Evolutionary conservation across 1,140 invertebrate genomes (phyloP), one percentile per base, ranked within the genome.

Genomic region (Psix sp.): DNA sequence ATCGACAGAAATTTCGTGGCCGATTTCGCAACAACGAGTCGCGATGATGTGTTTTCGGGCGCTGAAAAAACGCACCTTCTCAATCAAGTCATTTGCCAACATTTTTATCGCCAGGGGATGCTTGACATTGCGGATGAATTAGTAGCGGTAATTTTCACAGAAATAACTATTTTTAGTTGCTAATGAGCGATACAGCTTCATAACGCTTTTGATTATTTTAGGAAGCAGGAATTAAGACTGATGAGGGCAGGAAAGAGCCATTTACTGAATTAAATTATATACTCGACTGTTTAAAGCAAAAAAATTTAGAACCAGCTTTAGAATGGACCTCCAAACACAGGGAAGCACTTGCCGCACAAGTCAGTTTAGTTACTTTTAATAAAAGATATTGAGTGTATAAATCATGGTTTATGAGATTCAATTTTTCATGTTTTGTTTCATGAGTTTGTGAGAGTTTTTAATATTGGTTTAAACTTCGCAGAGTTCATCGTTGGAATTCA

Each of bases 21-120:
- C 0, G 96, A 98, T 83, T 98, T 97, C 89, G 92, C 94, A 7
- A 93, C 95, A 3, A 95, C 96, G 5, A 93, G 93, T 36, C 91
- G 94, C 70, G 95, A 96, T 49, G 94, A 96, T 83, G 92, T 94
- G 0, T 95, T 98, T 83, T 91, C 92, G 38, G 91, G 91, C 15
- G 86, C 92, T 16, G 91, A 94, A 35, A 96, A 96, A 79, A 89
- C 92, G 24, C 90, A 93, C 67, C 88, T 96, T 10, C 87, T 99
- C 33, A 98, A 98, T 87, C 93, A 97, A 88, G 95, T 97, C n/a
- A 95, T 99, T 31, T 96, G 95, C 78, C 95, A 98, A 82, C 97
- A 99, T 90, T 96, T 98, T 82, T 94, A 96, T 82, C 90, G 97
- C 62, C 95, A 98, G 87, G 97, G 97, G 36, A 92, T 95, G 90